Conservation (phyloP, 2,888 invertebrate species). For the Epicampocera succincta region DNA sequence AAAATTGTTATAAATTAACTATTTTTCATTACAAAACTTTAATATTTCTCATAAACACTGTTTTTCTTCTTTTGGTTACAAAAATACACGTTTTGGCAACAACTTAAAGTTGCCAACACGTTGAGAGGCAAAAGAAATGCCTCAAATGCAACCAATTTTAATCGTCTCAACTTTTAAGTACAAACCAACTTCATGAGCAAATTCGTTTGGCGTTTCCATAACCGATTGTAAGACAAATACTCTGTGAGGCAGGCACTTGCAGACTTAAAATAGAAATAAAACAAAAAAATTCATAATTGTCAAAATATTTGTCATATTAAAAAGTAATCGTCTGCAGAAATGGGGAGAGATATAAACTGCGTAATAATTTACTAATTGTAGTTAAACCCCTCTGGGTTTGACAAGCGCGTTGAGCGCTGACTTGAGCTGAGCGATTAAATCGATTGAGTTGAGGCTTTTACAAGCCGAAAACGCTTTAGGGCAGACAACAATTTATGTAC, state of each 20-base stretch:
- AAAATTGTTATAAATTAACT: constrained; percentile 19
- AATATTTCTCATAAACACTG: constrained; percentile 34
- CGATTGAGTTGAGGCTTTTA: not conserved
- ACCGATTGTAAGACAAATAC: not conserved
- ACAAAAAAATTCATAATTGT: constrained; percentile 17
- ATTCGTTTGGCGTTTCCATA: constrained; percentile 5
- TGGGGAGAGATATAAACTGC: constrained; percentile 21
- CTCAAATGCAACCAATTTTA: constrained; percentile 51
- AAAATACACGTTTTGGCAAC: not conserved
- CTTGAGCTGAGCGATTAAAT: not conserved
- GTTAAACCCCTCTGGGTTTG: constrained; percentile 13
- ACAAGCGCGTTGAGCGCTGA: not conserved
- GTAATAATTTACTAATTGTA: constrained; percentile 46
- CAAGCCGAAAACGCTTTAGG: not conserved
- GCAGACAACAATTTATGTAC: too few relatives aligned
- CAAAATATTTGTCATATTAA: constrained; percentile 36
- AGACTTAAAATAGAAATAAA: constrained; percentile 22
- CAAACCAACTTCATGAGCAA: constrained; percentile 9
- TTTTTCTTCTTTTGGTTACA: constrained; percentile 42
- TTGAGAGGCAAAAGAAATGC: constrained; percentile 5
- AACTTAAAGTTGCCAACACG: not conserved
- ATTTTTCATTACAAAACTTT: constrained; percentile 18
- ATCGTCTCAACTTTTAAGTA: constrained; percentile 46
- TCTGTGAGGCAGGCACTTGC: constrained; percentile 20
- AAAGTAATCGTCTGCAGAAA: not conserved